Evolutionary conservation across 2,797 vertebrate species (phyloP), one percentile per base, ranked within the genome.

Genomic region (Cyclura pinguis): DNA sequence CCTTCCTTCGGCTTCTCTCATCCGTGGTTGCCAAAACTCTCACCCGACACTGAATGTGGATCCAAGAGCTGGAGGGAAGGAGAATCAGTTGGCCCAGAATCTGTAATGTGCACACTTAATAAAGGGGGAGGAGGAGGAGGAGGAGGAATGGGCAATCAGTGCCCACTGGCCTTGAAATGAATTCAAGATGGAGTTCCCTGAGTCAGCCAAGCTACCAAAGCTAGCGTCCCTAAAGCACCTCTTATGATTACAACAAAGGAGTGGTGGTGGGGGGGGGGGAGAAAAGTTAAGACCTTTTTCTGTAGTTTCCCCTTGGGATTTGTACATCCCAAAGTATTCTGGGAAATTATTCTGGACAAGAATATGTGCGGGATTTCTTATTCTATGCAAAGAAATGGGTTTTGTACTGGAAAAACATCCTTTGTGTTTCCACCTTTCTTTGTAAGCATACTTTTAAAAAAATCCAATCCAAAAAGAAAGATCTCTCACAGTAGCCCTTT

Each of bases 1-100:
- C 95, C 93, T 92, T 87, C 84, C 80, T 95, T 94, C 95, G 96
- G 91, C 91, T 92, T 90, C 87, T 6, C 88, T 94, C 81, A 91
- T 92, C 93, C 78, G 59, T 90, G 92, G 72, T 84, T 94, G 92
- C 93, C 18, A 80, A 93, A 87, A 77, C 93, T 92, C 92, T 93
- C 92, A 91, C 76, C 92, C 95, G 94, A 89, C 89, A n/a, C 55
- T 29, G 87, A 78, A 89, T 52, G 24, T 12, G 52, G 27, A 55
- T 24, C 35, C 83, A 93, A 85, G 93, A 92, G 91, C 89, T 42
- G 0, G 0, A 74, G 92, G 78, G 86, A 90, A 94, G 20, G 90
- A 83, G 73, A 89, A 90, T 93, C 93, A 91, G 92, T 0, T 0
- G 35, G 3, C 81, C 86, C 93, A 93, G 87, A 89, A 92, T 88